These are phyloP conservation scores for Philereme vetulata DNA, from an alignment of 2,888 invertebrate genomes.

Conservation along the genomic window DNA sequence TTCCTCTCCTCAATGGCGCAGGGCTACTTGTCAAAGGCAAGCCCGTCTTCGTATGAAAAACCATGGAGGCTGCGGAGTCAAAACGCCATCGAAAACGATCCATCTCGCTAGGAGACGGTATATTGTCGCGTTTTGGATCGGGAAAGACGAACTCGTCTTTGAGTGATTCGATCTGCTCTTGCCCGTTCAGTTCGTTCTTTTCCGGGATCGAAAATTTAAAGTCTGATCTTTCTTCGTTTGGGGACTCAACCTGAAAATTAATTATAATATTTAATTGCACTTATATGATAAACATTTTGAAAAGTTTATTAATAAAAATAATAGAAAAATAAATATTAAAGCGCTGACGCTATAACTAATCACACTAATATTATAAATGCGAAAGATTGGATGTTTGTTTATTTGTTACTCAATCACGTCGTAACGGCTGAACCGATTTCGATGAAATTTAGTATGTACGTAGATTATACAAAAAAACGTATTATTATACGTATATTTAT, in stretches of 20 bases:
- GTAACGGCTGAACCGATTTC: too few species aligned
- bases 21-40: slow-evolving; percentile 94
- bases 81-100: slow-evolving; percentile 89
- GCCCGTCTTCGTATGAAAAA: slow-evolving; percentile 92
- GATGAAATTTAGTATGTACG: too few species aligned
- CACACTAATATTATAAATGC: too few species aligned
- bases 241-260: slow-evolving; percentile 43
- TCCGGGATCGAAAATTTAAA: slow-evolving; percentile 36
- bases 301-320: too few species aligned
- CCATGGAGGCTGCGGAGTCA: slow-evolving; percentile 91
- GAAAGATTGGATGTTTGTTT: too few species aligned
- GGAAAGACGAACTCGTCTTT: slow-evolving; percentile 58
- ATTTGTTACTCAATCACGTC: too few species aligned
- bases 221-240: slow-evolving; percentile 47
- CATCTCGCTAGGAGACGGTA: slow-evolving; percentile 89
- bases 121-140: slow-evolving; percentile 55
- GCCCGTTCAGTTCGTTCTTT: slow-evolving; percentile 13
- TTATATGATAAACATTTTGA: too few species aligned
- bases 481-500: too few species aligned
- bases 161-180: slow-evolving; percentile 22
- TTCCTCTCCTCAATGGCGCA: slow-evolving; percentile 90
- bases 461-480: too few species aligned
- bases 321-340: too few species aligned
- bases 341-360: too few species aligned
- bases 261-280: background rate